phyloP scores from a whole-genome alignment of 1,140 invertebrate species.

The Polypedilum vanderplanki region DNA sequence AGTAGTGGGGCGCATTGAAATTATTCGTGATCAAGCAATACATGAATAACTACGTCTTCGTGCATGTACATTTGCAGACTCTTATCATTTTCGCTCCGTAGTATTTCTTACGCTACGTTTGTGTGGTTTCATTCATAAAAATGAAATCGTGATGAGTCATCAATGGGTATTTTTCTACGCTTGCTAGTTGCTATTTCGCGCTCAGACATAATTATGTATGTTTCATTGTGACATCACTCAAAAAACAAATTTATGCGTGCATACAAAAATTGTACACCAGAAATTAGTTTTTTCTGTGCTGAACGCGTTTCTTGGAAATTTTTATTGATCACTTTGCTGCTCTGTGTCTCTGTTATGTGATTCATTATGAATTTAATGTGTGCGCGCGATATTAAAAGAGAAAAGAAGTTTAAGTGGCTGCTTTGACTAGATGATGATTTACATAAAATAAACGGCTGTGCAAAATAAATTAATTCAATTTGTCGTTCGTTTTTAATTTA shows the following conservation, averaged over 20 bases:
- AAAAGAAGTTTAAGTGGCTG: too few relatives aligned
- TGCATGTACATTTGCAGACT: background rate
- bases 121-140: slow-evolving; percentile 3
- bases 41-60: background rate
- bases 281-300: background rate
- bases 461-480: too few relatives aligned
- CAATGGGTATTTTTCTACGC: background rate
- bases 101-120: background rate
- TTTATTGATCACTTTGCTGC: background rate
- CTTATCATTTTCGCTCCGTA: background rate
- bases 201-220: background rate
- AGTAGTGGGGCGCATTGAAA: background rate
- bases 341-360: too few relatives aligned
- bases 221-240: background rate
- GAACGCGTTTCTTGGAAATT: background rate
- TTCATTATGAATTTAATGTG: too few relatives aligned
- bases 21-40: background rate
- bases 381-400: too few relatives aligned
- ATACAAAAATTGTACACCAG: background rate
- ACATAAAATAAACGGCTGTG: too few relatives aligned
- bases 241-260: background rate
- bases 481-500: too few relatives aligned
- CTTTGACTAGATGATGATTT: too few relatives aligned
- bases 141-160: background rate
- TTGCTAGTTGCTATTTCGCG: background rate